Percentiles rank a stretch among this genome's conserved stretches.
Evolutionary conservation across 2,797 vertebrate species (phyloP).

Genomic region (Spatula versicolor): DNA sequence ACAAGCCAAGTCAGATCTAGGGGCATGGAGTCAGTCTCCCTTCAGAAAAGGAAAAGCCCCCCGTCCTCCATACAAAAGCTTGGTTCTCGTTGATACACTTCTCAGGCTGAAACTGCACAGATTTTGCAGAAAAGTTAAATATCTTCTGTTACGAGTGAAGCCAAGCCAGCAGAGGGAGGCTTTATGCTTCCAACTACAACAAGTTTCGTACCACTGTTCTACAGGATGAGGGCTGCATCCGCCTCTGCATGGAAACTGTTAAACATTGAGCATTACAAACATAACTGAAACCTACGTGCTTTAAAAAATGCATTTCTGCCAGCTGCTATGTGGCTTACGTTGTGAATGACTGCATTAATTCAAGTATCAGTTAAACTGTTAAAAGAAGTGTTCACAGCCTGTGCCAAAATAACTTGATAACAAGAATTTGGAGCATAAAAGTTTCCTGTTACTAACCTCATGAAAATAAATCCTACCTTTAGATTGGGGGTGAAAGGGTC

Average conservation of each 20-base stretch:
- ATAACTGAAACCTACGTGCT: neutral
- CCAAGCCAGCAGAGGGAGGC: neutral
- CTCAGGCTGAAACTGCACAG: neutral
- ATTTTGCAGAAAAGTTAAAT: too few species aligned
- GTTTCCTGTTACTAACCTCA: neutral
- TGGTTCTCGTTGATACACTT: neutral
- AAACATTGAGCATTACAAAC: neutral
- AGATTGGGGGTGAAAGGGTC: conserved; percentile 99
- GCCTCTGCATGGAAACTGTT: neutral
- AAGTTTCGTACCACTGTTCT: too few species aligned
- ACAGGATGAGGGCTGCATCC: neutral
- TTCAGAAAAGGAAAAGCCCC: neutral
- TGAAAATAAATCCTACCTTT: conserved; percentile 83
- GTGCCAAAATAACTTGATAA: neutral
- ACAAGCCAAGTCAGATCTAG: neutral
- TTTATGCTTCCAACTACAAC: neutral
- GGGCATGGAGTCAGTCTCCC: neutral
- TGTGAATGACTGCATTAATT: neutral
- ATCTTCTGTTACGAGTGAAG: neutral
- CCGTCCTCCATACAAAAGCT: neutral
- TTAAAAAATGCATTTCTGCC: neutral
- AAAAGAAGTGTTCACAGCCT: neutral
- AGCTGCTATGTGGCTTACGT: neutral
- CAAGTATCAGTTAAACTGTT: neutral
- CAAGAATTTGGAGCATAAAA: neutral